Evolutionary conservation across 2,113 vertebrate genomes (phyloP).

Genomic region (Xerus inauris): DNA sequence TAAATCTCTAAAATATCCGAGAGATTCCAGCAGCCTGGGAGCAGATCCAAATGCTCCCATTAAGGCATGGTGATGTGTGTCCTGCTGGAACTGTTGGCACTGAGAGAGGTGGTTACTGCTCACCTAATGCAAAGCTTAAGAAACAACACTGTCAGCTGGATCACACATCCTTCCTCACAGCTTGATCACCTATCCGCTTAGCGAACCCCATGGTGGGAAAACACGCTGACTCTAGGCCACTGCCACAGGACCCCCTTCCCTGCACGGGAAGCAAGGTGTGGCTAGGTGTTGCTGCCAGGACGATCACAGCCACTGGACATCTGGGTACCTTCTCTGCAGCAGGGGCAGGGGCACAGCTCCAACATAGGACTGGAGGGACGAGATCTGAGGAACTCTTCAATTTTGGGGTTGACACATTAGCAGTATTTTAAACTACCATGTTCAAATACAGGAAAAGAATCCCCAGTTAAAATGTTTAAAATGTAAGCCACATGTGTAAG

Average conservation of each 20-base stretch:
- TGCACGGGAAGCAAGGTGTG: not conserved
- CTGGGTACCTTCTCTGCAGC: too few species aligned
- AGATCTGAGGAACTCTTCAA: not conserved
- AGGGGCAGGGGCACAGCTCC: not conserved
- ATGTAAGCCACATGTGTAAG: not conserved
- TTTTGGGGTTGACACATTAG: not conserved
- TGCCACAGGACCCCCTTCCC: not conserved
- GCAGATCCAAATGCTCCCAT: not conserved
- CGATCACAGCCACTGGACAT: not conserved
- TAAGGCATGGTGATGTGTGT: not conserved
- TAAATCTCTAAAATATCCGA: not conserved
- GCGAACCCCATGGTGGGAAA: not conserved
- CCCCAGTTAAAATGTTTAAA: not conserved
- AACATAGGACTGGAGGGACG: rapidly evolving
- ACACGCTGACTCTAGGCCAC: not conserved
- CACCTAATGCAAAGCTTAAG: not conserved
- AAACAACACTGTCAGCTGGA: not conserved
- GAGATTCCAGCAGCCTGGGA: not conserved
- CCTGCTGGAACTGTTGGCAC: not conserved
- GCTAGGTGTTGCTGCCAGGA: not conserved
- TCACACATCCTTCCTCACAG: not conserved
- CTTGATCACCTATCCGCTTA: rapidly evolving
- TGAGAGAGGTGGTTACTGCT: not conserved
- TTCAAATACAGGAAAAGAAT: not conserved
- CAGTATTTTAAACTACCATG: not conserved